Conservation (phyloP, 2,888 invertebrate genomes). For the Ophonus ardosiacus region DNA sequence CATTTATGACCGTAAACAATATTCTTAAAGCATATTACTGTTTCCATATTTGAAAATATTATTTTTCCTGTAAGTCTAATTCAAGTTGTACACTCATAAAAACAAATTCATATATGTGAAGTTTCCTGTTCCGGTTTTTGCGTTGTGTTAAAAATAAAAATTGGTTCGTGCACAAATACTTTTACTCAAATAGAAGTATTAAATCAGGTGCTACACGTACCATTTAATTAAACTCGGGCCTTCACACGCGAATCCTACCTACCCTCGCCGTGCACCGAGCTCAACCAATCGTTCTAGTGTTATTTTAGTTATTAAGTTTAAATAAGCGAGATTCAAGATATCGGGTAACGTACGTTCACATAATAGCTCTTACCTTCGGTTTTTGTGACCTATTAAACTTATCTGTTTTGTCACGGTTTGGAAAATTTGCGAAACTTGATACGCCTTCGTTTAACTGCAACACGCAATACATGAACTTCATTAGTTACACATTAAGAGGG, state of each 20-base stretch:
- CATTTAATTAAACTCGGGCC: slow-evolving; percentile 55
- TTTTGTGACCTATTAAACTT: slow-evolving; percentile 60
- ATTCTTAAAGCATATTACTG: too few relatives aligned
- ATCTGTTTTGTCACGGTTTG: slow-evolving; percentile 61
- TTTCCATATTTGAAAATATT: too few relatives aligned
- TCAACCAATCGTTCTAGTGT: slow-evolving; percentile 50
- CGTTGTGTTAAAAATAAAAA: slow-evolving; percentile 33
- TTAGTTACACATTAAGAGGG: neutral
- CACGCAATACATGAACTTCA: slow-evolving; percentile 9
- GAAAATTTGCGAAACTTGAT: slow-evolving; percentile 52
- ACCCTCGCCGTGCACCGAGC: neutral
- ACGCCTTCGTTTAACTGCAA: slow-evolving; percentile 33
- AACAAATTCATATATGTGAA: neutral
- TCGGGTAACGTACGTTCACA: neutral
- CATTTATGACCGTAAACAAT: too few relatives aligned
- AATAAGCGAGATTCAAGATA: slow-evolving; percentile 52
- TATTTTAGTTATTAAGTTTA: slow-evolving; percentile 63
- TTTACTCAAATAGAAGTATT: slow-evolving; percentile 60
- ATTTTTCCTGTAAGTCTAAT: too few relatives aligned
- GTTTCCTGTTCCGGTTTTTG: neutral
- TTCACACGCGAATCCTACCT: slow-evolving; percentile 36
- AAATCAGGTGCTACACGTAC: slow-evolving; percentile 62
- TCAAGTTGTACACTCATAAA: too few relatives aligned
- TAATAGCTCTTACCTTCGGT: slow-evolving; percentile 33
- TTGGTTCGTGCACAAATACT: slow-evolving; percentile 56